Base-by-base conservation (phyloP, 2,797 vertebrate genomes). In the Anguilla pacifica region DNA sequence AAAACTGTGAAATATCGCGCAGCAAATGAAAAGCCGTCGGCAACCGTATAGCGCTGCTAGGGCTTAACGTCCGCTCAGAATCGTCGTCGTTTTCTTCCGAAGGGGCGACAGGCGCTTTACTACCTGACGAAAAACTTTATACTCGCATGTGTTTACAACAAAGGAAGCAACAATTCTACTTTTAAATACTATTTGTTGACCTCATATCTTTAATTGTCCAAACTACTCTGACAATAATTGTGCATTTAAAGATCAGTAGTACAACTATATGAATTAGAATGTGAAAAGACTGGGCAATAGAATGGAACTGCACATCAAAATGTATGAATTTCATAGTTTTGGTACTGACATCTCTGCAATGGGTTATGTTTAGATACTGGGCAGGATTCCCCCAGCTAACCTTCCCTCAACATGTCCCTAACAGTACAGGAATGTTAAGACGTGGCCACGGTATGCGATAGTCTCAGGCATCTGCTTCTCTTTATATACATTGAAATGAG, bases 401-500 rank as follows among this genome's bases (percentile, higher is more conserved):
- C 7, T 82, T 51, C 46, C 79, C 79, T 82, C 79, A 49, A 51
- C 79, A 19, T 82, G 10, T 25, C 46, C 49, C 15, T 35, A 19
- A 67, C 57, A 43, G 25, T n/a, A 2, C 39, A 49, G 3, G 59
- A 83, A 61, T 35, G n/a, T 25, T 49, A 49, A 7, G 15, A 83
- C 7, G 57, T 61, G 43, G 51, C 77, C 77, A 46, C 19, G 81
- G 10, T 11, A n/a, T 35, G n/a, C 7, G 15, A 55, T 59, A 17
- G 17, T 39, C n/a, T 55, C 43, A 15, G 2, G 1, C 39, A 53
- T 43, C 46, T 74, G 13, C 70, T 93, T 94, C 87, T 92, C 79
- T 89, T 91, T 87, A 88, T 87, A 92, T 91, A 93, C 88, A 91
- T 93, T 92, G 88, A 91, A 88, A 7, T 91, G 88, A 91, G 91